Base-by-base conservation (phyloP, 2,113 vertebrate genomes). In the Plestiodon gilberti region DNA sequence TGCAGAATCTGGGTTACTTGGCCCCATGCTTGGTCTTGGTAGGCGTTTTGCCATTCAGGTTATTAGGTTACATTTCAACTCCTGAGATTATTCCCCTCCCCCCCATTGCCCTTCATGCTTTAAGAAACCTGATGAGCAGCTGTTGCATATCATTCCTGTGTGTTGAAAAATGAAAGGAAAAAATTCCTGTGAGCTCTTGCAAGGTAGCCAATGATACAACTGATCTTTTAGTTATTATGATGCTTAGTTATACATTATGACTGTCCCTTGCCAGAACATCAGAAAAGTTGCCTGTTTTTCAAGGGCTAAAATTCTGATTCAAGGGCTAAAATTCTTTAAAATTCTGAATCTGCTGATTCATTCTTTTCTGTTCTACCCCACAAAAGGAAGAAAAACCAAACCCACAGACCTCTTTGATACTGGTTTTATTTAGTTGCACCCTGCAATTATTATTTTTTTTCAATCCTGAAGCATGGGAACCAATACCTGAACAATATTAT, bases 11-110 rank as follows among this genome's bases (percentile, higher is more conserved):
- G 40, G 38, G 25, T 13, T 2, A 15, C 59, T 89, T 84, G 25
- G 78, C 70, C 67, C 85, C 48, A 90, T 71, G n/a, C 64, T 69
- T n/a, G 3, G 43, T 57, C n/a, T 81, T 64, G 17, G 23, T 78
- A 35, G 65, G 83, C 89, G 83, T 28, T 38, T 88, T 67, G 78
- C 17, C 59, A 82, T 84, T n/a, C 1, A 0, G 81, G 78, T 6
- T 1, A 65, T 55, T 74, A 82, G 55, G 85, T 40, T 89, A 75
- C 87, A 85, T 33, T 78, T 3, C 65, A 87, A 81, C 55, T 67
- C 35, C 38, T 71, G 35, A 35, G 81, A 82, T 82, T 82, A 71
- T 55, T n/a, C 65, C 28, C 22, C 40, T 3, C 22, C 30, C 65
- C 30, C 65, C 15, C 10, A 2, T 25, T 86, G 30, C 10, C 14